A percentile compares a stretch with the other conserved stretches of the same genome.
Conservation (phyloP, 2,888 invertebrate species). For the Cosmia trapezina region DNA sequence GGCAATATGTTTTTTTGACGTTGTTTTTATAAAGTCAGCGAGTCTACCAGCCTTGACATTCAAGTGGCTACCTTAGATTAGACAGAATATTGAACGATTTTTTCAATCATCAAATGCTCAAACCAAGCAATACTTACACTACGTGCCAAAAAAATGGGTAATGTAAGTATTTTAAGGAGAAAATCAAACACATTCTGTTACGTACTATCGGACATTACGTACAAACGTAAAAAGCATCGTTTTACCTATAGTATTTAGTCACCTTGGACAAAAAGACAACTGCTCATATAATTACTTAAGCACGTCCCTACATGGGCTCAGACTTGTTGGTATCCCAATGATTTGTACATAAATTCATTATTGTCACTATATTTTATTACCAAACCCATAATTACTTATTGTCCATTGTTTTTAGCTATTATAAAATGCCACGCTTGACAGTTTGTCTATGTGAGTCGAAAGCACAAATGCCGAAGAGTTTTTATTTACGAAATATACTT, state of each 20-base stretch:
- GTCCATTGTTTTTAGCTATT: constrained; percentile 70
- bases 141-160: not conserved
- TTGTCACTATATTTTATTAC: constrained; percentile 72
- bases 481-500: constrained; percentile 43
- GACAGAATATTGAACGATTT: not conserved
- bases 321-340: constrained; percentile 80
- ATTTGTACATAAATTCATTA: constrained; percentile 81
- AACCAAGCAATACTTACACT: not conserved
- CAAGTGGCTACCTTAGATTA: too few relatives aligned
- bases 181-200: constrained; percentile 22
- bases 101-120: not conserved
- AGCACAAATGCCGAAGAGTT: constrained; percentile 38
- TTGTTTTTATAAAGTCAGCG: too few relatives aligned
- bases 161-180: not conserved
- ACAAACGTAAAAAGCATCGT: constrained; percentile 52
- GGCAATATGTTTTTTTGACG: too few relatives aligned
- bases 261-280: constrained; percentile 74
- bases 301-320: constrained; percentile 71
- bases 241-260: constrained; percentile 69
- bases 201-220: constrained; percentile 52
- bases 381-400: constrained; percentile 74
- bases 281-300: constrained; percentile 78
- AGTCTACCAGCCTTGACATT: too few relatives aligned
- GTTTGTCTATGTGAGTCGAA: constrained; percentile 52
- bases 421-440: constrained; percentile 66